These are phyloP conservation scores for Hycleus phaleratus DNA, from an alignment of 1,140 invertebrate species.

Conservation along the genomic window DNA sequence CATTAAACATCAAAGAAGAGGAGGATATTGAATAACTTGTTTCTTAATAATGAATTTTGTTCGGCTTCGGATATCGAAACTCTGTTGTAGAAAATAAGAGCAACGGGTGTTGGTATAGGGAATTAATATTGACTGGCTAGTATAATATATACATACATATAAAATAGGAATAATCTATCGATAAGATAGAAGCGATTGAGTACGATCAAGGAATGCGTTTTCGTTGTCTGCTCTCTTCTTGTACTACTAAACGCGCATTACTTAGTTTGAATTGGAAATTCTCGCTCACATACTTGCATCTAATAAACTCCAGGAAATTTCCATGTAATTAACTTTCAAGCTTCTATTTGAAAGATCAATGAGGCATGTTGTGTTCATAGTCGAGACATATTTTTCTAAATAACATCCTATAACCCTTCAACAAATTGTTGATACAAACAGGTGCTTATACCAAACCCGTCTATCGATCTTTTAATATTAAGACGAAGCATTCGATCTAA, in stretches of 20 bases:
- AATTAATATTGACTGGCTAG: neutral
- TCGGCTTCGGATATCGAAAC: slow-evolving; percentile 28
- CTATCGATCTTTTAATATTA: no score
- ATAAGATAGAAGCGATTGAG: neutral
- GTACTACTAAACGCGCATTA: slow-evolving; percentile 19
- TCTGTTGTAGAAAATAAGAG: neutral
- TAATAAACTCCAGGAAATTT: slow-evolving; percentile 40
- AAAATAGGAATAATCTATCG: neutral
- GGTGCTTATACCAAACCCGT: no score
- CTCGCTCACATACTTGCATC: slow-evolving; percentile 40
- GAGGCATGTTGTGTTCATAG: slow-evolving; percentile 24
- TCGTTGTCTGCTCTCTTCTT: slow-evolving; percentile 15
- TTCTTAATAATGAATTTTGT: slow-evolving; percentile 38
- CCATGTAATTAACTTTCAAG: slow-evolving; percentile 40
- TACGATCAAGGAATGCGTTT: slow-evolving; percentile 28
- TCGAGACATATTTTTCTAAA: slow-evolving; percentile 16
- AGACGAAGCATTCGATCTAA: no score
- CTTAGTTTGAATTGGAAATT: slow-evolving; percentile 41
- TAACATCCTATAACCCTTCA: neutral
- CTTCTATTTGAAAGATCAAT: slow-evolving; percentile 32
- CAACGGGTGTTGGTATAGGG: neutral
- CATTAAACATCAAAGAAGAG: slow-evolving; percentile 32
- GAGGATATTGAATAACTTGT: slow-evolving; percentile 37
- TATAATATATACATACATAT: neutral
- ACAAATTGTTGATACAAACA: no score